Percentiles rank a stretch among this genome's conserved stretches.
phyloP scores from a whole-genome alignment of 1,140 invertebrate species.

The Trichoplusia ni region DNA sequence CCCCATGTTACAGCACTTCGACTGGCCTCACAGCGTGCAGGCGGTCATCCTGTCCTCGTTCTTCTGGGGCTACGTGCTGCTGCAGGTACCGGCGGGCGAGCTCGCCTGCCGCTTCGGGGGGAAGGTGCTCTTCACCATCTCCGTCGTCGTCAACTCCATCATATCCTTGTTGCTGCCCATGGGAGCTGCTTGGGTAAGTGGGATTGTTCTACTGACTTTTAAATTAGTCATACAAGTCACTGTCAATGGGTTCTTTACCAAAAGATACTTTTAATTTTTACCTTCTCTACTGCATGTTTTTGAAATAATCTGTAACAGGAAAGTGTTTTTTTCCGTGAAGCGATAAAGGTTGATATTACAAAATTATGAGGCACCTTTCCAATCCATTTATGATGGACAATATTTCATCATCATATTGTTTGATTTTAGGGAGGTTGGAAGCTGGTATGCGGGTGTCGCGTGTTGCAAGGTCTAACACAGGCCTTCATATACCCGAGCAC shows the following conservation, averaged over 20 bases:
- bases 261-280: not conserved
- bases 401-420: not conserved
- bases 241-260: no score
- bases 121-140: conserved; percentile 69
- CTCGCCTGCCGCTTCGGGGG: conserved; percentile 83
- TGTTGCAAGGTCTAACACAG: conserved; percentile 86
- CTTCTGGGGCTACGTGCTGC: conserved; percentile 81
- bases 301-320: no score
- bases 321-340: no score
- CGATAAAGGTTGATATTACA: no score
- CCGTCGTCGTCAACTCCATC: conserved; percentile 58
- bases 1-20: conserved; percentile 71
- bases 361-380: no score
- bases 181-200: conserved; percentile 59
- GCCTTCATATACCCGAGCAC: conserved; percentile 87
- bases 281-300: no score
- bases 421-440: conserved; percentile 79
- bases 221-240: not conserved
- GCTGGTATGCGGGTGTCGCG: conserved; percentile 79
- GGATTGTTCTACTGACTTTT: no score
- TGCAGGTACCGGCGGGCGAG: conserved; percentile 84
- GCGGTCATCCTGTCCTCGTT: conserved; percentile 83
- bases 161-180: conserved; percentile 59
- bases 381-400: no score
- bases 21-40: conserved; percentile 83